Evolutionary conservation across 2,797 vertebrate genomes (phyloP).

Genomic region (Sebastolobus alascanus): DNA sequence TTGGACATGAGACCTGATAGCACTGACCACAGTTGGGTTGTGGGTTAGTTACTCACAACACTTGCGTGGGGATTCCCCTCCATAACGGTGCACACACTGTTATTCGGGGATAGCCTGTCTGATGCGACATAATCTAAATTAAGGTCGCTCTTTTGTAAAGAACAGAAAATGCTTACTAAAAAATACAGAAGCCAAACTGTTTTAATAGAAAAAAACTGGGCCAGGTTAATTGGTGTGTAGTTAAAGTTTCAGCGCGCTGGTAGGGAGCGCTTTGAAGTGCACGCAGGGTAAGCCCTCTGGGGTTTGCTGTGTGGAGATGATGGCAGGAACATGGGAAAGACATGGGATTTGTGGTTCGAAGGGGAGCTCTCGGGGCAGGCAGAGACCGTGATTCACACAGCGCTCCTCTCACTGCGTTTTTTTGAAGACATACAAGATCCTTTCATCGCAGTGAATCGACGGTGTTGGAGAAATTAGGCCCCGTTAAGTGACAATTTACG

Average conservation of each 20-base stretch:
- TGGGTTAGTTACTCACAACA: constrained; percentile 73
- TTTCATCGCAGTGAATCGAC: constrained; percentile 81
- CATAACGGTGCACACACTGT: constrained; percentile 57
- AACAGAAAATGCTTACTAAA: constrained; percentile 67
- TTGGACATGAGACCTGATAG: constrained; percentile 63
- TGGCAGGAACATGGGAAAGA: constrained; percentile 84
- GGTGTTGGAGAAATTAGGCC: constrained; percentile 79
- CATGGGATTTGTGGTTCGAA: constrained; percentile 85
- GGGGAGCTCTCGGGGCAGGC: constrained; percentile 77
- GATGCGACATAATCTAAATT: constrained; percentile 73
- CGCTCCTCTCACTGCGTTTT: constrained; percentile 59
- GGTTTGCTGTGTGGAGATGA: constrained; percentile 80
- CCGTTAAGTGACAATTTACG: constrained; percentile 80
- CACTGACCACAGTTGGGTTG: constrained; percentile 75
- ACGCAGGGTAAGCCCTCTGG: constrained; percentile 70
- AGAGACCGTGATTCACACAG: constrained; percentile 84
- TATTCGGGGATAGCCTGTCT: constrained; percentile 76
- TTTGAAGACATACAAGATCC: constrained; percentile 64
- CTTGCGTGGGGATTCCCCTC: constrained; percentile 74
- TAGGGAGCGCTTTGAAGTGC: constrained; percentile 77
- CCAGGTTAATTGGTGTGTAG: constrained; percentile 80
- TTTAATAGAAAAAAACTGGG: constrained; percentile 61
- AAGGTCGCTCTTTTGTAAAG: constrained; percentile 58
- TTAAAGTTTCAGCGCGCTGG: constrained; percentile 83
- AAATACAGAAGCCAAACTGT: constrained; percentile 70